Base-by-base conservation (phyloP, 2,888 invertebrate species). In the Cryptus armator region DNA sequence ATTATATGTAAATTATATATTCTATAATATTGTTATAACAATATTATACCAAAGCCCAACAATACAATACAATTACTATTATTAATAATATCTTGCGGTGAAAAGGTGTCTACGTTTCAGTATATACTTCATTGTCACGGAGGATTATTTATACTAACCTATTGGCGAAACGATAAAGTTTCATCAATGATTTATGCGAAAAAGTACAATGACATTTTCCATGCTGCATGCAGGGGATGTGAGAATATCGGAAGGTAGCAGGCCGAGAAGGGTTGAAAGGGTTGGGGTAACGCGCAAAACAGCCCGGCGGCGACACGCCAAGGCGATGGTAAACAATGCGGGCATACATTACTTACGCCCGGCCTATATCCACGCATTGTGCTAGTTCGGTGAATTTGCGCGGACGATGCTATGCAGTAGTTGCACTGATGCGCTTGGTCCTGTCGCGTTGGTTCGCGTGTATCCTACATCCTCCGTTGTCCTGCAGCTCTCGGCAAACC, bases 281-380 rank as follows among this genome's bases (percentile, higher is more conserved):
- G 56, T 59, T 77, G 24, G 19, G 46, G 86, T 84, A 78, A 79
- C 80, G 87, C 81, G 85, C 81, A 87, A 87, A 86, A 87, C 87
- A 84, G 87, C 86, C 86, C 85, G 24, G 81, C 87, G 88, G 87
- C 89, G 88, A 88, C 88, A 89, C 84, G 89, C 85, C 88, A 90
- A 91, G 89, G 89, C 89, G 89, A 88, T 87, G 87, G 85, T 89
- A 91, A 91, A 91, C 91, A 92, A 92, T 90, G 88, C 86, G 88
- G 85, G 89, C 89, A 89, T 90, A 89, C 90, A 89, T 91, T 90
- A 91, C 88, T 87, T 89, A 88, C 89, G 86, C 84, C 87, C 89
- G 88, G 81, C 86, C 88, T 89, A 88, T 88, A 89, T 87, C 86
- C 81, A 86, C 86, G 87, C 89, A 89, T 89, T 90, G 88, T 88